Conservation (phyloP, 2,888 invertebrate species). For the Leptura quadrifasciata region DNA sequence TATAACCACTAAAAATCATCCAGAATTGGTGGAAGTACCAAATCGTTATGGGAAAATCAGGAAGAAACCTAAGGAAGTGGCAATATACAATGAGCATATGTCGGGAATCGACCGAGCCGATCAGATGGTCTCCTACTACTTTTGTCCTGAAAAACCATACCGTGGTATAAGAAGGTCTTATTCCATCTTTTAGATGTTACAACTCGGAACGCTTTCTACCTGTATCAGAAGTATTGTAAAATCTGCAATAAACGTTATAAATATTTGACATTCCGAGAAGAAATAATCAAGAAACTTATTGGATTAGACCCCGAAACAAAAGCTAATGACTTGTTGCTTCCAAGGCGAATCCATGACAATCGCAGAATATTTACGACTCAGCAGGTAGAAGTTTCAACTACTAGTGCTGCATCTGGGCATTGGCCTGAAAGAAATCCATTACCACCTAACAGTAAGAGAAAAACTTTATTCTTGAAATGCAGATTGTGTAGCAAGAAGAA, state of each 20-base stretch:
- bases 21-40: background rate
- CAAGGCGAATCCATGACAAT: constrained; percentile 3
- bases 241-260: constrained; percentile 13
- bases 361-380: background rate
- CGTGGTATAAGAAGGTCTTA: constrained; percentile 26
- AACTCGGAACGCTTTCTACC: constrained; percentile 16
- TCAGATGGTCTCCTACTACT: constrained; percentile 7
- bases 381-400: background rate
- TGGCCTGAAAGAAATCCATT: constrained; percentile 2
- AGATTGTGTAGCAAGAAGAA: constrained; percentile 9
- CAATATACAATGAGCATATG: background rate
- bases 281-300: constrained; percentile 20
- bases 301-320: constrained; percentile 10
- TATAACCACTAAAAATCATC: background rate
- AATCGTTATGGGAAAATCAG: background rate
- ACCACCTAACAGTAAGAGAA: constrained; percentile 4
- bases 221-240: constrained; percentile 13
- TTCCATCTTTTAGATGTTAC: constrained; percentile 28
- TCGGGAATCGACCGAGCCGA: background rate
- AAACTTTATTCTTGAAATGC: constrained; percentile 26
- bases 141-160: background rate
- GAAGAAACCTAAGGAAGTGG: background rate
- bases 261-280: constrained; percentile 14
- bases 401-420: background rate
- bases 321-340: background rate